These are phyloP conservation scores for Indri indri DNA, from an alignment of 2,113 vertebrate genomes.

Conservation along the genomic window DNA sequence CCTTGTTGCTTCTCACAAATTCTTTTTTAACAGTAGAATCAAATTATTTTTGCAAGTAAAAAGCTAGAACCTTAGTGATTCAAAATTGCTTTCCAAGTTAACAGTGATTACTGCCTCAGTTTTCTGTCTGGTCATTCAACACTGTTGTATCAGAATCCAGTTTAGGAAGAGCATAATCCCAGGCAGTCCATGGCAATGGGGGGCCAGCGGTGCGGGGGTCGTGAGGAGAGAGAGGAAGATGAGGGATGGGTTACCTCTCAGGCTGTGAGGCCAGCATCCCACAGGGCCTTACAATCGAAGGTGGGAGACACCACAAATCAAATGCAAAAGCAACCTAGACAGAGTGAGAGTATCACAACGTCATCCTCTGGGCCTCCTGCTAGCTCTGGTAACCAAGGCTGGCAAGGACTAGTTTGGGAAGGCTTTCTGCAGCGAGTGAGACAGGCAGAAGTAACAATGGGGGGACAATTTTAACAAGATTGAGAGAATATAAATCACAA, in stretches of 20 bases:
- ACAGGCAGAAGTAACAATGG: neutral
- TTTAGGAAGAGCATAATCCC: neutral
- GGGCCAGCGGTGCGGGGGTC: too few relatives aligned
- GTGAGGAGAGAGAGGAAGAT: neutral
- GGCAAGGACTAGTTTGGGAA: neutral
- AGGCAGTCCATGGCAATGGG: neutral
- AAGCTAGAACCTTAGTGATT: neutral
- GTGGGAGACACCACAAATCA: neutral
- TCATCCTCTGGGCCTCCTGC: neutral
- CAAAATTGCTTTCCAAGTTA: conserved; percentile 7
- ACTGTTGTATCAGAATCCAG: neutral
- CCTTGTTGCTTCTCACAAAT: neutral
- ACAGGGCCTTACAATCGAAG: neutral
- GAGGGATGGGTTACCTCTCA: neutral
- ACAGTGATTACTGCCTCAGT: neutral
- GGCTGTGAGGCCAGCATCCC: neutral
- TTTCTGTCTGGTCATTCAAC: neutral
- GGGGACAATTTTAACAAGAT: neutral
- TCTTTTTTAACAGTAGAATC: conserved; percentile 6
- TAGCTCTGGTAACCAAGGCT: neutral
- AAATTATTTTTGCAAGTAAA: neutral
- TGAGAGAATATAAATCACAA: neutral
- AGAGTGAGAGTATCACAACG: too few relatives aligned
- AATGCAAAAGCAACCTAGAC: neutral
- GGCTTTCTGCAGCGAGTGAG: neutral